Conservation (phyloP, 2,888 invertebrate species). For the Automeris io region DNA sequence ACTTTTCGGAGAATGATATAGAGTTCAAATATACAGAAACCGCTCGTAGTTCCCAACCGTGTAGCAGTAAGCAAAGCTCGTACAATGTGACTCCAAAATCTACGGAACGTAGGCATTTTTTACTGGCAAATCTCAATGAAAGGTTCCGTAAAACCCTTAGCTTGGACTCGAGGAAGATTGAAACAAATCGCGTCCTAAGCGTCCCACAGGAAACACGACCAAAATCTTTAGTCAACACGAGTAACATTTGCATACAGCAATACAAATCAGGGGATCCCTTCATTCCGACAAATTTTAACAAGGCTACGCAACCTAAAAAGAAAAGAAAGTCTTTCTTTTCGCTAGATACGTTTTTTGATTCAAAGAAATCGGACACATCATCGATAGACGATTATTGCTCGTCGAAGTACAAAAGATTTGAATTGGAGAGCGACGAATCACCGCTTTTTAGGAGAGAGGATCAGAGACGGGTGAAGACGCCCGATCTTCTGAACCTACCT, state of each 20-base stretch:
- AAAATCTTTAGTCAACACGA: slow-evolving; percentile 64
- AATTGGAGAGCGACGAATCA: slow-evolving; percentile 69
- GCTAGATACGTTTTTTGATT: slow-evolving; percentile 70
- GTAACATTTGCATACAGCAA: slow-evolving; percentile 56
- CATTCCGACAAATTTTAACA: slow-evolving; percentile 53
- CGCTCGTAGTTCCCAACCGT: slow-evolving; percentile 60
- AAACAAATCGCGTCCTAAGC: slow-evolving; percentile 53
- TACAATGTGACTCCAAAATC: slow-evolving; percentile 70
- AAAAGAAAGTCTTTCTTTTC: slow-evolving; percentile 72
- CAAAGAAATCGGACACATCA: slow-evolving; percentile 68
- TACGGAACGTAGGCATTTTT: slow-evolving; percentile 57
- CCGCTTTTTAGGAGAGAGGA: slow-evolving; percentile 59
- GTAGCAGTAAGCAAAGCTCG: slow-evolving; percentile 60
- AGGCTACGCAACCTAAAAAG: slow-evolving; percentile 59
- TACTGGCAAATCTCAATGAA: slow-evolving; percentile 66
- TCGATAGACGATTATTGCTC: slow-evolving; percentile 71
- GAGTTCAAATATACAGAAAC: slow-evolving; percentile 70
- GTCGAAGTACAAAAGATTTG: slow-evolving; percentile 71
- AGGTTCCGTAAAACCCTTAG: slow-evolving; percentile 70
- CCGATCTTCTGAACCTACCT: slow-evolving; percentile 64
- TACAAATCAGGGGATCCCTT: slow-evolving; percentile 49
- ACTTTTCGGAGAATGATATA: slow-evolving; percentile 63
- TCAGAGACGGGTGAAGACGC: slow-evolving; percentile 51
- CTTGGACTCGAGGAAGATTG: slow-evolving; percentile 64
- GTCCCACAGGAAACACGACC: slow-evolving; percentile 57